Base-by-base conservation (phyloP, 92 coral and sea anemone species). In the Ricordea florida region DNA sequence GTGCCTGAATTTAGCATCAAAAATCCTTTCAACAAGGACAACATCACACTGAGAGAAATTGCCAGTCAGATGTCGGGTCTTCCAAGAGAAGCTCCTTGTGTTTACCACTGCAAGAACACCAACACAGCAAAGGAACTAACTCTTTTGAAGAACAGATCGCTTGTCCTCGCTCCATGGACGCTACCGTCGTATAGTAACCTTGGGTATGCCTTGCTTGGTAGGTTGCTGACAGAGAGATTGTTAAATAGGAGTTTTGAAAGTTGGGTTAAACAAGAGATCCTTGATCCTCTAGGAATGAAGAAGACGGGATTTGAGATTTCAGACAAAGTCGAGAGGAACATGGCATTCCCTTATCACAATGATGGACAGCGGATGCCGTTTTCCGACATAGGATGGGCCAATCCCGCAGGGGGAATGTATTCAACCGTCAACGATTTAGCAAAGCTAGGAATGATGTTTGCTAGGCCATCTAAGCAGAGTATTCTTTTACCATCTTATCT, bases 351-450 rank as follows among this genome's bases (percentile, higher is more conserved):
- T 1, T 78, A 67, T 21, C 65, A 78, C 36, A 27, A 29, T 3
- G 20, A 28, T 2, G 85, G 85, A 14, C 37, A 66, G 0, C 1
- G 52, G 8, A 5, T 52, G 1, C 76, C 76, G 0, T 66, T 78
- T 40, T n/a, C n/a, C n/a, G n/a, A n/a, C n/a, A n/a, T 78, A 17
- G 93, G 89, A 26, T 88, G 93, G 93, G 56, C 62, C 17, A 83
- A 56, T 5, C 93, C 93, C 10, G 89, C 93, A 10, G 93, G 83
- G 16, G 83, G 77, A 20, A 83, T 88, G 93, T 88, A 78, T 13
- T 88, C 93, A n/a, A 88, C 89, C 5, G 22, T 67, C 42, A 42
- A 57, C 5, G 93, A 88, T 55, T 79, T 88, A 35, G 66, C 82
- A 13, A 83, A 83, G 35, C 80, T 88, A 5, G 89, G 82, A 5